Evolutionary conservation across 2,113 vertebrate species (phyloP).

Genomic region (Daboia siamensis): DNA sequence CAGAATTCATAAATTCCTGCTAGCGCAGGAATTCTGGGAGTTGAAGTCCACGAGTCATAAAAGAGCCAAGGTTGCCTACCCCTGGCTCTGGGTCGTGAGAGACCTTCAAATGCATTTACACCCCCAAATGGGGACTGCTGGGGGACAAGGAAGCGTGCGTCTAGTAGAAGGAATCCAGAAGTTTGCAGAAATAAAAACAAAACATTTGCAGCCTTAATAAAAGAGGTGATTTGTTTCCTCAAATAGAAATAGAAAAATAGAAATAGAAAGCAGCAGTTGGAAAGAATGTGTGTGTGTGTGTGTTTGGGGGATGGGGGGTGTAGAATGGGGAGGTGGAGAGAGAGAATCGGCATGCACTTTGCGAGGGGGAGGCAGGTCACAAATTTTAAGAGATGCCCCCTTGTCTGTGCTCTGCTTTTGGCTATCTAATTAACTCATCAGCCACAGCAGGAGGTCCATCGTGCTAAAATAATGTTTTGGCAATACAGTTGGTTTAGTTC

Average conservation of each 20-base stretch:
- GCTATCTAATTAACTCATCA: neutral
- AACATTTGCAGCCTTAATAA: neutral
- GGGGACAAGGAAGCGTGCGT: neutral
- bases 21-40: too few species aligned
- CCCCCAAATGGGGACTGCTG: neutral
- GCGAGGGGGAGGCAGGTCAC: too few species aligned
- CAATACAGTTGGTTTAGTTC: neutral
- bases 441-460: too few species aligned
- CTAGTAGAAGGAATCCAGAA: neutral
- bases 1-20: too few species aligned
- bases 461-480: neutral
- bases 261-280: neutral
- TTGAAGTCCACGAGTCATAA: too few species aligned
- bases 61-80: too few species aligned
- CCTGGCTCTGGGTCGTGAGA: neutral
- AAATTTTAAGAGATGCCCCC: neutral
- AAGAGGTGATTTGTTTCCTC: neutral
- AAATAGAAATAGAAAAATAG: neutral
- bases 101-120: neutral
- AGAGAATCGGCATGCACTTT: neutral
- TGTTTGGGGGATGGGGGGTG: too few species aligned
- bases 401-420: too few species aligned
- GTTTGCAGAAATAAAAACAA: neutral
- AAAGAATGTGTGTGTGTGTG: neutral
- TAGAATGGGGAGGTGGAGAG: rapidly evolving